Evolutionary conservation across 37 sponge, comb jelly and placozoan species (phyloP), one percentile per base, ranked within the genome.

Genomic region (Cladorhizidae sp.): DNA sequence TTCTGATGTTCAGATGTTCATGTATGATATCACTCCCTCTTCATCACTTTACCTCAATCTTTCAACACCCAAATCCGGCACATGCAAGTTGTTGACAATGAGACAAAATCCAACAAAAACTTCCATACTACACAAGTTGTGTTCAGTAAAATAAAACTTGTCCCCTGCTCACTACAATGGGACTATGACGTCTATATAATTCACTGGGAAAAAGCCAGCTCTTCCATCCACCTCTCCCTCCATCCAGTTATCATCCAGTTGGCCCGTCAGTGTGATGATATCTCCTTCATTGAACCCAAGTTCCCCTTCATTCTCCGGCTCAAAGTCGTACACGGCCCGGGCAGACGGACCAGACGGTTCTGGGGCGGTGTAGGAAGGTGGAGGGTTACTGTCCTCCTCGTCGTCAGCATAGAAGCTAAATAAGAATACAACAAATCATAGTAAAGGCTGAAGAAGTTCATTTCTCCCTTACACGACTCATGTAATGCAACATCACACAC

Each of bases 171-270:
- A 18, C 35, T 58, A 86, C 36, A 86, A 79, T 26, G 71, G 72
- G 32, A 86, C 88, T 51, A 96, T 40, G 38, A 98, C 78, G 42
- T 98, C 89, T 20, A 98, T 96, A 73, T 94, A 98, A 73, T 89
- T 87, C 5, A 79, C 56, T 0, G 99, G 99, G 80, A 98, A 98
- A 82, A 77, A 91, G 3, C 99, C 99, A 15, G 78, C 28, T 15
- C 67, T 58, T 5, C 99, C 99, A 20, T 85, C 68, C 11, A 91
- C 59, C 49, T 84, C 88, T 22, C 99, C 99, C 57, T 98, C 99
- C 40, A 91, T 67, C 99, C 99, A 98, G 69, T 98, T 98, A 40
- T 96, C 96, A 80, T 98, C 99, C 40, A 98, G 85, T 64, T 77
- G 56, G 35, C 36, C 57, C 2, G 76, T 80, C 29, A 98, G 85